A percentile compares a stretch with the other conserved stretches of the same genome.
Evolutionary conservation across 2,888 invertebrate species (phyloP).

Genomic region (Pomacea canaliculata): DNA sequence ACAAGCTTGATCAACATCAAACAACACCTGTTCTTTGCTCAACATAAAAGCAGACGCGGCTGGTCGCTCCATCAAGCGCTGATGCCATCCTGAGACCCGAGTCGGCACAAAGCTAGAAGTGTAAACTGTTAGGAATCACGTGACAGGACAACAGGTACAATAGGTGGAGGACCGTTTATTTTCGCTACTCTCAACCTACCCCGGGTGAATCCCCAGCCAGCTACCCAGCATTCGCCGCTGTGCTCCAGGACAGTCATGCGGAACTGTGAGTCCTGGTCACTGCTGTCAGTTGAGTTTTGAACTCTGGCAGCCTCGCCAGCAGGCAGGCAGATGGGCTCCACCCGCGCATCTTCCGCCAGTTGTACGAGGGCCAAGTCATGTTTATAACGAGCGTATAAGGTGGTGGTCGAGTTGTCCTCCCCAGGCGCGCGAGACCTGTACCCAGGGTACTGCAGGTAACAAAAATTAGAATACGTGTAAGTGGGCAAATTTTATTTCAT

Average conservation of each 20-base stretch:
- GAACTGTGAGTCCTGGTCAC: conserved; percentile 8
- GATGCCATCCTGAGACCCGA: too few relatives aligned
- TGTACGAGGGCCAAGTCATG: conserved; percentile 57
- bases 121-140: too few relatives aligned
- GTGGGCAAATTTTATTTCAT: background rate
- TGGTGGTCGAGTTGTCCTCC: conserved; percentile 27
- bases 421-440: conserved; percentile 35
- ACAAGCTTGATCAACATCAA: too few relatives aligned
- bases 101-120: too few relatives aligned
- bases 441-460: conserved; percentile 38
- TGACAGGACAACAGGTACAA: too few relatives aligned
- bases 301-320: conserved; percentile 13
- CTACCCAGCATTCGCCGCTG: conserved; percentile 51
- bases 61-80: too few relatives aligned
- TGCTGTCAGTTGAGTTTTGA: conserved; percentile 9
- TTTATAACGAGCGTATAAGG: conserved; percentile 41
- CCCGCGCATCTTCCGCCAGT: conserved; percentile 38
- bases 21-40: too few relatives aligned
- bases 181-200: conserved; percentile 33
- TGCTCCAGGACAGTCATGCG: conserved; percentile 31
- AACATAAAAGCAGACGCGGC: too few relatives aligned
- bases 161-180: too few relatives aligned
- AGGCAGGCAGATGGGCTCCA: conserved; percentile 52
- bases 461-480: background rate
- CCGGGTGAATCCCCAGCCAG: conserved; percentile 55